These are phyloP conservation scores for Polyploca ridens DNA, from an alignment of 2,888 invertebrate species.

Conservation along the genomic window DNA sequence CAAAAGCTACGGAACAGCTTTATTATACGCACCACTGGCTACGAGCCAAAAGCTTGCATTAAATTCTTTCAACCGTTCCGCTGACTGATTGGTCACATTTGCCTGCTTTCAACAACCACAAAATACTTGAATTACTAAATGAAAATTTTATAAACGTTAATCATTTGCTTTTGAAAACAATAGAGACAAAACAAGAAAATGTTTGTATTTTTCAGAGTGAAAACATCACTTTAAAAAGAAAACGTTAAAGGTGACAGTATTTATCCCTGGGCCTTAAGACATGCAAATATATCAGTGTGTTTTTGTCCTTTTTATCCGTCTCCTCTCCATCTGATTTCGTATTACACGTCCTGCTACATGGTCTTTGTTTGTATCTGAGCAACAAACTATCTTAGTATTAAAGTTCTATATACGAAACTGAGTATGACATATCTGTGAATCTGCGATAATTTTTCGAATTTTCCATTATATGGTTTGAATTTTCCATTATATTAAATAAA, in stretches of 20 bases:
- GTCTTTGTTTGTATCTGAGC: slow-evolving; percentile 9
- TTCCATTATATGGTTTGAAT: too few species aligned
- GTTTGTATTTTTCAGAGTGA: neutral
- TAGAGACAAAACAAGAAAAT: neutral
- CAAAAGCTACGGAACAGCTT: slow-evolving; percentile 64
- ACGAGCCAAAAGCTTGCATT: slow-evolving; percentile 55
- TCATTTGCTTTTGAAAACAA: neutral
- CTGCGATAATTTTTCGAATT: too few species aligned
- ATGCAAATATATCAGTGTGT: neutral
- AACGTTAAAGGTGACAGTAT: slow-evolving; percentile 15
- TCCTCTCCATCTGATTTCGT: slow-evolving; percentile 29
- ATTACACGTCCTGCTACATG: slow-evolving; percentile 22
- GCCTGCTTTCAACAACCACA: neutral
- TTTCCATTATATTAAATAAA: too few species aligned
- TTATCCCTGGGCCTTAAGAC: too few species aligned
- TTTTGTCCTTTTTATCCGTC: slow-evolving; percentile 25
- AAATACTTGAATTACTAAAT: slow-evolving; percentile 1
- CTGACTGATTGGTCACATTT: slow-evolving; percentile 15
- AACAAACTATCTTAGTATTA: neutral
- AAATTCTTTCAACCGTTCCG: slow-evolving; percentile 42
- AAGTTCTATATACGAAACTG: too few species aligned
- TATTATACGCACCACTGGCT: slow-evolving; percentile 60
- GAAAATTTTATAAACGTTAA: neutral
- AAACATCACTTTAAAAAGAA: slow-evolving; percentile 22
- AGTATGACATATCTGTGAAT: too few species aligned